These are phyloP conservation scores for Spea hammondii DNA, from an alignment of 2,797 vertebrate species.

Conservation along the genomic window DNA sequence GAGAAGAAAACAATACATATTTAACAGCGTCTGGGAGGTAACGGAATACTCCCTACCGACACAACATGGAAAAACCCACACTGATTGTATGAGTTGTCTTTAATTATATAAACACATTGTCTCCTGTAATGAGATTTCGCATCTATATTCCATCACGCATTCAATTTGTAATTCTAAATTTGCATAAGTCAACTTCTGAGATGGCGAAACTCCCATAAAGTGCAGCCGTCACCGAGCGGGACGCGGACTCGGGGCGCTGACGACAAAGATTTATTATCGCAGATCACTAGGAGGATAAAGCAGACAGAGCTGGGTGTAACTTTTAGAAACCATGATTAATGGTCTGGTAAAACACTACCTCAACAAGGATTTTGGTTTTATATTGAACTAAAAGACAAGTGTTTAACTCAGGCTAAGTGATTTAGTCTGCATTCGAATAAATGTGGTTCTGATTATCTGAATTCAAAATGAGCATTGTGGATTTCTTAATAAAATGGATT, in stretches of 20 bases:
- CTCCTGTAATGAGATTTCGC: neutral
- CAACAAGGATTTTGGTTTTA: neutral
- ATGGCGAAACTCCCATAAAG: no score
- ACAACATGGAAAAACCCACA: neutral
- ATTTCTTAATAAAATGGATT: no score
- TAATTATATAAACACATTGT: neutral
- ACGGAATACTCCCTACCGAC: neutral
- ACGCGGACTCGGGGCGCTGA: no score
- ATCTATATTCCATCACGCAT: neutral
- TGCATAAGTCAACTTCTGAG: neutral
- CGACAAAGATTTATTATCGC: neutral
- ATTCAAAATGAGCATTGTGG: no score
- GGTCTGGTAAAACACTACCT: neutral
- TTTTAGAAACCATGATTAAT: neutral
- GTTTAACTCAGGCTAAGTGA: no score
- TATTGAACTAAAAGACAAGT: no score
- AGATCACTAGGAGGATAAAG: neutral
- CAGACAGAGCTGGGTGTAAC: neutral
- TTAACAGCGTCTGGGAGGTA: neutral
- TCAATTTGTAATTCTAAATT: neutral
- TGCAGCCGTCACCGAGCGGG: no score
- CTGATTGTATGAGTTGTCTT: neutral
- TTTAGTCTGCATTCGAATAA: no score
- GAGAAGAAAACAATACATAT: neutral
- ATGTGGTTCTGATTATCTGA: no score